Evolutionary conservation across 2,888 invertebrate species (phyloP), one percentile per base, ranked within the genome.

Genomic region (Theodoxus fluviatilis): DNA sequence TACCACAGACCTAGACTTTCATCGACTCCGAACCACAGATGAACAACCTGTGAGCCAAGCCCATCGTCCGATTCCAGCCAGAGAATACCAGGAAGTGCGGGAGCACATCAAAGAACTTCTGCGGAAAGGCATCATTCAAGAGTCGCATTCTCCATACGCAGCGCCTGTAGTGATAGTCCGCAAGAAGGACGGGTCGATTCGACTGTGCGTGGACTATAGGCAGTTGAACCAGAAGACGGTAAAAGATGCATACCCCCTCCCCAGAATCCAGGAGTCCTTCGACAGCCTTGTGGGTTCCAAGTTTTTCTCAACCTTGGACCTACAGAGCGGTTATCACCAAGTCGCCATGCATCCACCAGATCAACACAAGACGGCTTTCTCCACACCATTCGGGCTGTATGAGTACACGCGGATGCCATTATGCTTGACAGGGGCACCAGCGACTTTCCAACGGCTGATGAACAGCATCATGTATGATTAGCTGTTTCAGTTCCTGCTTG

Each of bases 291-390:
- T 25, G 1, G 68, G 68, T 1, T 59, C 68, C 31, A 22, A 47
- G 47, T 49, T 33, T 37, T 70, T 70, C 22, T 57, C 65, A 3
- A 64, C 66, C 2, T 35, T 70, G 0, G 70, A 67, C 22, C 31
- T 70, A 1, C 67, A 67, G 2, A 67, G 61, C 37, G 70, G 70
- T 12, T 70, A 70, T 18, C 64, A 66, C 40, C 70, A 70, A 43
- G 52, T 70, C 1, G 70, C 70, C 6, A 70, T 70, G 66, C 66
- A 38, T 4, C 40, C 52, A 1, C 28, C 35, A 3, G 67, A 70
- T 15, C 47, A 49, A 28, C 15, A 67, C 4, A 67, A 61, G 31
- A 70, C 70, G 3, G 67, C 70, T 9, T 67, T 70, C 33, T 47
- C 49, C 4, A 70, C 67, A 0, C 67, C 61, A 4, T 70, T 35